Evolutionary conservation across 2,888 invertebrate genomes (phyloP).

Genomic region (Macaria liturata): DNA sequence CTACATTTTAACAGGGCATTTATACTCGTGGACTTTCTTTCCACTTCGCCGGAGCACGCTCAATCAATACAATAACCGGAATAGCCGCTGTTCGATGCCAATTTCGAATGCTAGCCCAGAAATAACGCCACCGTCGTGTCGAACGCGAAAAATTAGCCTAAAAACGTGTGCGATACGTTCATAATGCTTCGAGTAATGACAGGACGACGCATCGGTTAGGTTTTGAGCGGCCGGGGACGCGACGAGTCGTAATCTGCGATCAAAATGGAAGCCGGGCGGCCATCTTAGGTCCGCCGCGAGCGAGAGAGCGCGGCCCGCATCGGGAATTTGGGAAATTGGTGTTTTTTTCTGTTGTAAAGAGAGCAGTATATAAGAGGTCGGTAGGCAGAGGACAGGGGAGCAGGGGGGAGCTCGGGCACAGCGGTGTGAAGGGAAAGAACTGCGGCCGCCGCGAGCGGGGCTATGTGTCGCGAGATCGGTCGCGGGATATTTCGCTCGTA

Average conservation of each 20-base stretch:
- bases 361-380: slow-evolving; percentile 82
- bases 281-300: slow-evolving; percentile 80
- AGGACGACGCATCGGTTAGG: slow-evolving; percentile 69
- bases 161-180: slow-evolving; percentile 77
- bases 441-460: slow-evolving; percentile 49
- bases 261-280: slow-evolving; percentile 81
- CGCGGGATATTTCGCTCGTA: slow-evolving; percentile 50
- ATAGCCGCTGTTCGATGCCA: slow-evolving; percentile 37
- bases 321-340: slow-evolving; percentile 82
- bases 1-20: slow-evolving; percentile 64
- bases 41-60: slow-evolving; percentile 45
- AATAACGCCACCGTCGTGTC: slow-evolving; percentile 63
- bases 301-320: slow-evolving; percentile 76
- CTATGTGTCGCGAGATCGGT: slow-evolving; percentile 48
- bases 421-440: slow-evolving; percentile 83
- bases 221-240: slow-evolving; percentile 74
- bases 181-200: slow-evolving; percentile 60
- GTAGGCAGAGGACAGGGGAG: slow-evolving; percentile 72
- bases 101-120: slow-evolving; percentile 34
- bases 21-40: slow-evolving; percentile 58
- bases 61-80: slow-evolving; percentile 71
- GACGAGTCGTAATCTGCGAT: slow-evolving; percentile 76
- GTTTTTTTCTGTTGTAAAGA: slow-evolving; percentile 82
- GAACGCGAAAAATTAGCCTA: slow-evolving; percentile 78
- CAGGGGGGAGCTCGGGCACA: slow-evolving; percentile 68